These are phyloP conservation scores for Parnassius smintheus DNA, from an alignment of 2,888 invertebrate species.

Conservation along the genomic window DNA sequence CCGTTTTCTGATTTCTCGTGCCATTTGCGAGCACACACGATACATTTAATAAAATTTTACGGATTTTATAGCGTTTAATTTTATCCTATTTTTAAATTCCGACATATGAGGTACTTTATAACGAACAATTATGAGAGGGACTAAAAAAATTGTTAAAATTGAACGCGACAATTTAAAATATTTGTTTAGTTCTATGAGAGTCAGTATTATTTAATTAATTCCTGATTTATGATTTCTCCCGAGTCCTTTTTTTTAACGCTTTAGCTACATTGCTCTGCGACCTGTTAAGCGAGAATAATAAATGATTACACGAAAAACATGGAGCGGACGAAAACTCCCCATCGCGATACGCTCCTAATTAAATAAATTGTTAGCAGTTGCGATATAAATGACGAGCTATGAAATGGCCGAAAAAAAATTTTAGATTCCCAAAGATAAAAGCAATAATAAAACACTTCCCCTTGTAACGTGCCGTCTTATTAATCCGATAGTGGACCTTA, in stretches of 20 bases:
- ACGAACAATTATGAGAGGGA: too few species aligned
- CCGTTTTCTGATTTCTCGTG: too few species aligned
- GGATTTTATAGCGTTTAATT: too few species aligned
- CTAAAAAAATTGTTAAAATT: too few species aligned
- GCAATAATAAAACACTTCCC: conserved; percentile 78
- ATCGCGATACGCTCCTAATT: conserved; percentile 70
- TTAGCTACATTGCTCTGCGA: conserved; percentile 40
- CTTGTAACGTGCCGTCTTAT: conserved; percentile 41
- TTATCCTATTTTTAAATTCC: too few species aligned
- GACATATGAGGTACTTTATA: too few species aligned
- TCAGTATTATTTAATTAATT: too few species aligned
- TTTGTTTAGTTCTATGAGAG: too few species aligned
- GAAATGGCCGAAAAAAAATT: conserved; percentile 58
- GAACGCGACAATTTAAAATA: too few species aligned
- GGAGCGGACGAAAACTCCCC: conserved; percentile 46
- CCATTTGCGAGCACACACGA: too few species aligned
- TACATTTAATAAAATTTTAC: too few species aligned
- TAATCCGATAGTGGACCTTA: neutral
- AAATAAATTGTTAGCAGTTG: conserved; percentile 75
- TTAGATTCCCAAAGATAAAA: conserved; percentile 72
- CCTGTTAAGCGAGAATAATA: conserved; percentile 52
- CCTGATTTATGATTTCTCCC: neutral
- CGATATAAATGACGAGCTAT: conserved; percentile 76
- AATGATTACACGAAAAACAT: conserved; percentile 62
- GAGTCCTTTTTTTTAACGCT: conserved; percentile 30